Base-by-base conservation (phyloP, 2,113 vertebrate genomes). In the Saccopteryx bilineata region DNA sequence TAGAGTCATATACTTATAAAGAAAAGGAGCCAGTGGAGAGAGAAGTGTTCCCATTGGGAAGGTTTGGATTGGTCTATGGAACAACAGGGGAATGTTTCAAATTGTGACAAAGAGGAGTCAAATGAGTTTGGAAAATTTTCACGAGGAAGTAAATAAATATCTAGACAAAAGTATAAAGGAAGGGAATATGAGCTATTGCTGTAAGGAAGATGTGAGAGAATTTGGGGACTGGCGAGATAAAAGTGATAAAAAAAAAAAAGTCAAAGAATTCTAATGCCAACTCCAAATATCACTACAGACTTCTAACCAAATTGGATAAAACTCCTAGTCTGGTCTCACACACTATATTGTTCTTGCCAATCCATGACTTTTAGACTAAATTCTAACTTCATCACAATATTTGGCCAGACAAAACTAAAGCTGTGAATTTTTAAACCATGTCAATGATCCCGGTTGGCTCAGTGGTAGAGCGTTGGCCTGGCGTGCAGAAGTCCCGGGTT, bases 341-440 rank as follows among this genome's bases (percentile, higher is more conserved):
- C 68, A 91, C 76, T 8, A 92, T 58, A 82, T 18, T 76, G 23
- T 86, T 93, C 79, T 93, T 94, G 91, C 94, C 96, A 92, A 91
- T 39, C 39, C 65, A 74, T 93, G 76, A 93, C 79, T 97, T 92
- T 91, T 68, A 96, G 93, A 96, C 88, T 95, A 96, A 97, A 96
- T 96, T 86, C 82, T 89, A 95, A 96, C 39, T 91, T 83, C 89
- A 92, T 97, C 93, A 96, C 96, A 96, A 94, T 90, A 95, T 66
- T 94, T 84, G 74, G 72, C 69, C 74, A 96, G 96, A 93, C 83
- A 94, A 93, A 97, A 91, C 76, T 74, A 96, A 95, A 91, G 39
- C 69, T 93, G 82, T 61, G 48, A 94, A 87, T n/a, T 74, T 95
- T 90, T 88, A 94, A 96, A 63, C 60, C 66, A 63, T 72, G 74